Conservation (phyloP, 2,888 invertebrate genomes). For the Ditula angustiorana region DNA sequence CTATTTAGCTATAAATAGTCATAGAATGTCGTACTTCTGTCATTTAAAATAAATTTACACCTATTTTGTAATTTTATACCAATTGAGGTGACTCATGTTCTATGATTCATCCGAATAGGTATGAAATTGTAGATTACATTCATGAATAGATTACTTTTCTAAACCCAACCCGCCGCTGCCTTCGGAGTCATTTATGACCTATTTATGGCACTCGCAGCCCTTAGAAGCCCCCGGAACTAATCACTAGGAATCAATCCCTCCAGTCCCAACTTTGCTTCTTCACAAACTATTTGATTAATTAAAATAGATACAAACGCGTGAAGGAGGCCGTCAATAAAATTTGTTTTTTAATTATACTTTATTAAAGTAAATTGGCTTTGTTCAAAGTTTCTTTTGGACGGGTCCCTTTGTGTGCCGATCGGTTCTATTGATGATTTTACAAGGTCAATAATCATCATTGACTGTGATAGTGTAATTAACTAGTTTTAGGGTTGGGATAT, state of each 20-base stretch:
- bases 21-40: too few species aligned
- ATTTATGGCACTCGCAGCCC: conserved; percentile 71
- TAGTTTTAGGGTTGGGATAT: conserved; percentile 67
- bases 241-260: conserved; percentile 63
- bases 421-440: conserved; percentile 82
- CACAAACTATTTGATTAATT: conserved; percentile 77
- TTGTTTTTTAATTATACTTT: conserved; percentile 80
- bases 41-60: too few species aligned
- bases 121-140: conserved; percentile 5
- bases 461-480: conserved; percentile 79
- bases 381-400: conserved; percentile 66
- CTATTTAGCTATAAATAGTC: too few species aligned
- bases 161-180: neutral
- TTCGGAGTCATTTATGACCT: conserved; percentile 54
- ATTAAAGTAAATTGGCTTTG: conserved; percentile 80
- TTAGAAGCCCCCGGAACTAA: conserved; percentile 67
- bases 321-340: conserved; percentile 76
- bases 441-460: conserved; percentile 83
- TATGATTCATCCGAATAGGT: neutral
- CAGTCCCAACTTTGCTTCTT: conserved; percentile 62
- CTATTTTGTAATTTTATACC: too few species aligned
- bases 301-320: conserved; percentile 71
- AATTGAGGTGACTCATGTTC: neutral
- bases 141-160: conserved; percentile 3
- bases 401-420: conserved; percentile 70